A percentile compares a stretch with the other conserved stretches of the same genome.
These are phyloP conservation scores for Troilus luridus DNA, from an alignment of 2,888 invertebrate species.

Conservation along the genomic window DNA sequence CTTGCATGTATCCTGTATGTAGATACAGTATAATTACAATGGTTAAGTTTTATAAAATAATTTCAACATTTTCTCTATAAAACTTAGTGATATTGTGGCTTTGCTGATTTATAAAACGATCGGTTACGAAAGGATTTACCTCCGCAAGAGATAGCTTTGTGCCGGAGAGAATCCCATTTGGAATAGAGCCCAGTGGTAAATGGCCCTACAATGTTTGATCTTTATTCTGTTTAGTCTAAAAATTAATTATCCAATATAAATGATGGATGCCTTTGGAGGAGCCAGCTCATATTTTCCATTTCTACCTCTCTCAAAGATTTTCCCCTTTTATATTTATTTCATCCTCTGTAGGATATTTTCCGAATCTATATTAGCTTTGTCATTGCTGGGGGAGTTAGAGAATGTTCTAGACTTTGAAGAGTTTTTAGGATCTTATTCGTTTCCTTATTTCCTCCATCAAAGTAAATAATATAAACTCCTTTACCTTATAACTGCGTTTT, in stretches of 20 bases:
- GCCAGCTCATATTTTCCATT: neutral
- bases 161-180: neutral
- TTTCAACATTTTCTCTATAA: neutral
- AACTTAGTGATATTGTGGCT: neutral
- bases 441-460: neutral
- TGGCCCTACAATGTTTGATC: neutral
- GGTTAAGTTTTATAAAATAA: neutral
- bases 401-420: neutral
- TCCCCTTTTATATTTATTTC: neutral
- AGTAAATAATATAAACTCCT: neutral
- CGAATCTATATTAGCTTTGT: neutral
- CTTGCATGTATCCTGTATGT: too few species aligned
- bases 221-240: neutral
- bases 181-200: neutral
- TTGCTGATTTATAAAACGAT: neutral
- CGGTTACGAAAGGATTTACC: neutral
- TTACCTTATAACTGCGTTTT: neutral
- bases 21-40: too few species aligned
- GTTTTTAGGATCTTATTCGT: neutral
- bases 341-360: neutral
- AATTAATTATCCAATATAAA: slow-evolving; percentile 21
- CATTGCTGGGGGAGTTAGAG: neutral
- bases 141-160: neutral
- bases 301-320: neutral
- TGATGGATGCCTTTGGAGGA: neutral